Base-by-base conservation (phyloP, 2,888 invertebrate species). In the Scaeva pyrastri region DNA sequence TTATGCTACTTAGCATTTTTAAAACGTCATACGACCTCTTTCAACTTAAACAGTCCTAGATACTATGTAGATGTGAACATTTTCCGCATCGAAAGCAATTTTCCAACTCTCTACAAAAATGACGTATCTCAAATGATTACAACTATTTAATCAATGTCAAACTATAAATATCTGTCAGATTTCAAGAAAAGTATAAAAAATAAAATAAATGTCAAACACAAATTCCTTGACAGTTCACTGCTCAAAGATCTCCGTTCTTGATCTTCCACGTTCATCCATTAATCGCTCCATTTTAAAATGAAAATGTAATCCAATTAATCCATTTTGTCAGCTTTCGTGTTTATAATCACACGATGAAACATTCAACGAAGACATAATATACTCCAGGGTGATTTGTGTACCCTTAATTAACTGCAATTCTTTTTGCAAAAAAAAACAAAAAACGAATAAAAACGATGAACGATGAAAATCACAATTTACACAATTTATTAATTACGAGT, bases 401-500 rank as follows among this genome's bases (percentile, higher is more conserved):
- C 70, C 62, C 62, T 39, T 55, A 36, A 48, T 62, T 66, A 39
- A 60, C 52, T 68, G 23, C 39, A 71, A 81, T 75, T 76, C 71
- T 45, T 41, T 76, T 31, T 31, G 8, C 10, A 39, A 11, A 23
- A 50, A 50, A 39, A 41, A 48, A 48, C 60, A 41, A 70, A 75
- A 60, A 75, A 80, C 39, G 48, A 74, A 19, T 16, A 41, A 16
- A 50, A 56, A 43, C 52, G 43, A 52, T 31, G 1, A 71, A 50
- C 43, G 43, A 43, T 31, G 31, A 26, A 68, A 36, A 39, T 52
- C 52, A 52, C 14, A 56, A 56, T 50, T 31, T 8, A 31, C 58
- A 77, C 60, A 52, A 71, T 76, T 43, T 71, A 64, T 50, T 58
- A 79, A 79, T 74, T 74, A n/a, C n/a, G n/a, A n/a, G n/a, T n/a